Percentiles rank a stretch among this genome's conserved stretches.
These are phyloP conservation scores for Apantesis nais DNA, from an alignment of 2,888 invertebrate species.

Conservation along the genomic window DNA sequence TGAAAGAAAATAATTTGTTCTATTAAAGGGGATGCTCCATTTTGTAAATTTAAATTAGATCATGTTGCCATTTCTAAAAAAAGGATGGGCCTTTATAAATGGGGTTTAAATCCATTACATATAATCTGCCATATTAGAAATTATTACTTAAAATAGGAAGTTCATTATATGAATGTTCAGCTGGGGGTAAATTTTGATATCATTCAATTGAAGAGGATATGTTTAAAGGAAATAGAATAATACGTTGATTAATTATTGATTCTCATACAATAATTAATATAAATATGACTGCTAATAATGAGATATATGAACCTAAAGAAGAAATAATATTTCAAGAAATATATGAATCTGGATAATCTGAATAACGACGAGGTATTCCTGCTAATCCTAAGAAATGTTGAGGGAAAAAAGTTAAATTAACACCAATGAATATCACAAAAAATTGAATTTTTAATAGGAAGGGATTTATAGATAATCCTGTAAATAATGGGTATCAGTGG, in stretches of 20 bases:
- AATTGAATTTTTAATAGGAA: constrained; percentile 89
- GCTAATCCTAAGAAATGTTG: constrained; percentile 88
- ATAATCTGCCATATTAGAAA: constrained; percentile 87
- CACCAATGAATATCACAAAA: constrained; percentile 89
- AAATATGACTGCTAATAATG: constrained; percentile 84
- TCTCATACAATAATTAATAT: constrained; percentile 88
- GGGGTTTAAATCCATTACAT: constrained; percentile 88
- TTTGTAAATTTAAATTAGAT: constrained; percentile 86
- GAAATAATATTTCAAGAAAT: constrained; percentile 89
- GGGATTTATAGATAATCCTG: constrained; percentile 86
- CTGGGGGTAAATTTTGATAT: constrained; percentile 84
- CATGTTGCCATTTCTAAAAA: constrained; percentile 88
- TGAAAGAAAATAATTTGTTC: constrained; percentile 88
- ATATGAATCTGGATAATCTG: constrained; percentile 89
- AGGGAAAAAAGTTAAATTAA: constrained; percentile 93
- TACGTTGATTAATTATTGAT: constrained; percentile 83
- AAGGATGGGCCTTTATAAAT: constrained; percentile 87
- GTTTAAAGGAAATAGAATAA: constrained; percentile 79
- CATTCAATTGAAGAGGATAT: constrained; percentile 87
- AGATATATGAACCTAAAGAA: constrained; percentile 88
- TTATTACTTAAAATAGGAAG: constrained; percentile 82
- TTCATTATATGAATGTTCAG: constrained; percentile 87
- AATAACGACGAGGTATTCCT: constrained; percentile 90
- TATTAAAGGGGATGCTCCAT: constrained; percentile 87
- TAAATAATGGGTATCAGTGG: constrained; percentile 90